Conservation (phyloP, 1,140 invertebrate genomes). For the Dinoponera quadriceps region DNA sequence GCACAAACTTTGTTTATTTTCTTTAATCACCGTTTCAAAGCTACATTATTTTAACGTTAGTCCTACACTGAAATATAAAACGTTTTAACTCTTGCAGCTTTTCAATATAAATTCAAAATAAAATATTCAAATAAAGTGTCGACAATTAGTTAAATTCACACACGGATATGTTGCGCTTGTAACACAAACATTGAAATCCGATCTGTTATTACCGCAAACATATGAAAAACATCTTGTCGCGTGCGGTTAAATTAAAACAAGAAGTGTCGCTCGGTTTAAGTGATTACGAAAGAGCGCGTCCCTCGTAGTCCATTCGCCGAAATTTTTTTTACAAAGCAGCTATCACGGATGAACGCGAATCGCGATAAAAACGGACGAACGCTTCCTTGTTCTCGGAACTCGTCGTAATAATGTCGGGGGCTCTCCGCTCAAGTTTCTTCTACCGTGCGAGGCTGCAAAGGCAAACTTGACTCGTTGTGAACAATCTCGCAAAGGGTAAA, state of each 20-base stretch:
- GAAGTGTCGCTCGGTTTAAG: background rate
- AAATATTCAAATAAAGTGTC: no score
- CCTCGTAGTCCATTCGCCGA: background rate
- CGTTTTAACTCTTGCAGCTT: no score
- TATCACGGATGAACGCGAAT: background rate
- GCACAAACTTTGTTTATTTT: no score
- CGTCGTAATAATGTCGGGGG: background rate
- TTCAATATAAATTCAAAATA: no score
- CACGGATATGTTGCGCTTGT: no score
- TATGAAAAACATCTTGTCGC: no score
- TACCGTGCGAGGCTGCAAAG: background rate
- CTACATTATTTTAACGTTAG: no score
- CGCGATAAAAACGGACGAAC: background rate
- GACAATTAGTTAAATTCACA: no score
- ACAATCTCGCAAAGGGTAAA: conserved; percentile 27
- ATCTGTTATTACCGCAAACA: no score
- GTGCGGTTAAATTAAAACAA: background rate
- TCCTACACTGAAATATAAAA: no score
- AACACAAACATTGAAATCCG: no score
- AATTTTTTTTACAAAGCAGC: background rate
- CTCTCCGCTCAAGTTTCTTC: background rate
- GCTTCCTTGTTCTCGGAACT: background rate
- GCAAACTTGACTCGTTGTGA: conserved; percentile 22
- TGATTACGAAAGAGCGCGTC: background rate
- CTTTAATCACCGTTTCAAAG: no score